Evolutionary conservation across 1,140 invertebrate species (phyloP).

Genomic region (Sycobia sp.): DNA sequence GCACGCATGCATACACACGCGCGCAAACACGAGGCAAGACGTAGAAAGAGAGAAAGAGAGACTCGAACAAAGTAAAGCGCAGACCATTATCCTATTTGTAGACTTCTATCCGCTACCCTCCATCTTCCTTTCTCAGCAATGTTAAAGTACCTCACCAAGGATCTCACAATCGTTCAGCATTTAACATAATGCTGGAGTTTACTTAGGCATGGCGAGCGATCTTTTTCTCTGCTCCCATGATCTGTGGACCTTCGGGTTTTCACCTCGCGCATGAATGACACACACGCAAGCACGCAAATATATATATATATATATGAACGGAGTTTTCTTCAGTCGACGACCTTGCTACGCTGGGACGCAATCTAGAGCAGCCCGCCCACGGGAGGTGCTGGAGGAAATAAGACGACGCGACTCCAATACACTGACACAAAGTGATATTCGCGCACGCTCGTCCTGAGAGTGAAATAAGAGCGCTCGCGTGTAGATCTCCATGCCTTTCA

Average conservation of each 20-base stretch:
- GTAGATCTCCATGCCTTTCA: slow-evolving; percentile 32
- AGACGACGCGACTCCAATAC: background rate
- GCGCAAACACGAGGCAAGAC: background rate
- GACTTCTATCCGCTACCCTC: too few relatives aligned
- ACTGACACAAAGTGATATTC: slow-evolving; percentile 9
- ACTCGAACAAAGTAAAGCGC: slow-evolving; percentile 8
- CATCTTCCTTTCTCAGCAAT: too few relatives aligned
- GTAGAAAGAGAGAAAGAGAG: background rate
- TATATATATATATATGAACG: too few relatives aligned
- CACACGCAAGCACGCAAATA: too few relatives aligned
- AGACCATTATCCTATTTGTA: slow-evolving; percentile 14
- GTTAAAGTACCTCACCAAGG: slow-evolving; percentile 22
- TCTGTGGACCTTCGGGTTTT: background rate
- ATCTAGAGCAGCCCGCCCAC: slow-evolving; percentile 28
- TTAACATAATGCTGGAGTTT: slow-evolving; percentile 31
- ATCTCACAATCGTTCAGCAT: slow-evolving; percentile 31
- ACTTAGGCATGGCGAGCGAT: slow-evolving; percentile 29
- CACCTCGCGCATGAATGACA: too few relatives aligned
- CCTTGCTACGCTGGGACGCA: slow-evolving; percentile 32
- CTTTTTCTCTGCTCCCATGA: background rate
- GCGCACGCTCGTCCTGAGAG: too few relatives aligned
- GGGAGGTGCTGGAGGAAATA: background rate
- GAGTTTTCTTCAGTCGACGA: slow-evolving; percentile 14
- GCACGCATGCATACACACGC: background rate
- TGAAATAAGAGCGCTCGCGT: slow-evolving; percentile 1